These are phyloP conservation scores for Hiodon tergisus DNA, from an alignment of 2,113 vertebrate genomes.

Conservation along the genomic window DNA sequence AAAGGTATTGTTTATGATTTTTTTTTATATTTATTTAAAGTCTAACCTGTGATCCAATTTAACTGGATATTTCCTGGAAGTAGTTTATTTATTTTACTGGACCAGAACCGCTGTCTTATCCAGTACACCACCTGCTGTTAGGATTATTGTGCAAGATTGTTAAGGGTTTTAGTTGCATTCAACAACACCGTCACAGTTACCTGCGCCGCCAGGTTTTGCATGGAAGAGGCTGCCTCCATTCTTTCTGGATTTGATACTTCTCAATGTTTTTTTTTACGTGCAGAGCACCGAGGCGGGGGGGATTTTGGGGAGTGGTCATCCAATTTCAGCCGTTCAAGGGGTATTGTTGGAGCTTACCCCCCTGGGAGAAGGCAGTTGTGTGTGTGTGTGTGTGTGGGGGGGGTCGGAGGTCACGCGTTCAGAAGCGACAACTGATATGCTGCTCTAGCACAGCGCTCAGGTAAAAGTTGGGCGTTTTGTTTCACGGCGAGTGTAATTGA, in stretches of 20 bases:
- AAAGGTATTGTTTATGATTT: neutral
- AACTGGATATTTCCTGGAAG: too few species aligned
- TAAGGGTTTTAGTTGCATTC: too few species aligned
- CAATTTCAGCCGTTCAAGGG: conserved; percentile 34
- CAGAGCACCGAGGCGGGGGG: neutral
- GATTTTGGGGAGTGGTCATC: conserved; percentile 28
- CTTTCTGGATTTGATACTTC: conserved; percentile 21
- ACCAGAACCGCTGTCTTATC: too few species aligned
- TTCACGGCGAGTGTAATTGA: neutral
- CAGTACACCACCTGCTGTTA: too few species aligned
- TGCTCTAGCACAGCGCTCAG: neutral
- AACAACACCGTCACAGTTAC: too few species aligned
- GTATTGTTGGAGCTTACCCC: neutral
- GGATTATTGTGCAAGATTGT: too few species aligned
- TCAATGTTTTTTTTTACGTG: neutral
- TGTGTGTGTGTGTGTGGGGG: neutral
- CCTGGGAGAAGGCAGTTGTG: neutral
- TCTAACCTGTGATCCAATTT: too few species aligned
- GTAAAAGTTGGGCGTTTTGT: neutral
- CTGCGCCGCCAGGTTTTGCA: too few species aligned
- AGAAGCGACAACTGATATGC: conserved; percentile 11
- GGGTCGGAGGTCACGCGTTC: too few species aligned
- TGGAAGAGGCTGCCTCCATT: neutral
- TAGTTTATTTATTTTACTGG: too few species aligned
- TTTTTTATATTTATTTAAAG: too few species aligned